Evolutionary conservation across 2,113 vertebrate genomes (phyloP).

Genomic region (Myodes glareolus): DNA sequence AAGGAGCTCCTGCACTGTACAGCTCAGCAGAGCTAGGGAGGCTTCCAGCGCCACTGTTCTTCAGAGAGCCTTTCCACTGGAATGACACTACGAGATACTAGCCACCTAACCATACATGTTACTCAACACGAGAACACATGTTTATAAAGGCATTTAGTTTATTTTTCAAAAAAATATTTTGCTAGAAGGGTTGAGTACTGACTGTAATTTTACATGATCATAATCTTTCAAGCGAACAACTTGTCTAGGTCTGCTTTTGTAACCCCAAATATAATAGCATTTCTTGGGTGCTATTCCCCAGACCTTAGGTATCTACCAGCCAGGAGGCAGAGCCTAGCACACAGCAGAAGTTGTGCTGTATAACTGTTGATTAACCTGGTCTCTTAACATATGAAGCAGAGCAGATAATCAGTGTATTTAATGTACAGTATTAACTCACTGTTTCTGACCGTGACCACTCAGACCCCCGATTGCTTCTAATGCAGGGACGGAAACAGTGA

Average conservation of each 20-base stretch:
- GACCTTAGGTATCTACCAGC: slow-evolving; percentile 42
- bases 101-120: not conserved
- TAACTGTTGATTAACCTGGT: slow-evolving; percentile 47
- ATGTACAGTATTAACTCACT: slow-evolving; percentile 38
- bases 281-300: slow-evolving; percentile 57
- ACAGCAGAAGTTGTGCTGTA: slow-evolving; percentile 31
- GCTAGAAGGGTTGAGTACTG: slow-evolving; percentile 74
- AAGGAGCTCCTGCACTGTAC: not conserved
- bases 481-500: slow-evolving; percentile 46
- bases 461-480: not conserved
- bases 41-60: not conserved
- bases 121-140: slow-evolving; percentile 67
- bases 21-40: not conserved
- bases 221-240: slow-evolving; percentile 71
- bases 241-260: slow-evolving; percentile 68
- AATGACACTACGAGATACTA: not conserved
- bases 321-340: slow-evolving; percentile 65
- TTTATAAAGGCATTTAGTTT: slow-evolving; percentile 83
- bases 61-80: not conserved
- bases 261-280: slow-evolving; percentile 59
- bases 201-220: slow-evolving; percentile 80
- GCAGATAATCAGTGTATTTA: slow-evolving; percentile 45
- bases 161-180: slow-evolving; percentile 85
- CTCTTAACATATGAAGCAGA: slow-evolving; percentile 55
- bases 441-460: not conserved